Evolutionary conservation across 1,140 invertebrate genomes (phyloP).

Genomic region (Saccostrea cuccullata): DNA sequence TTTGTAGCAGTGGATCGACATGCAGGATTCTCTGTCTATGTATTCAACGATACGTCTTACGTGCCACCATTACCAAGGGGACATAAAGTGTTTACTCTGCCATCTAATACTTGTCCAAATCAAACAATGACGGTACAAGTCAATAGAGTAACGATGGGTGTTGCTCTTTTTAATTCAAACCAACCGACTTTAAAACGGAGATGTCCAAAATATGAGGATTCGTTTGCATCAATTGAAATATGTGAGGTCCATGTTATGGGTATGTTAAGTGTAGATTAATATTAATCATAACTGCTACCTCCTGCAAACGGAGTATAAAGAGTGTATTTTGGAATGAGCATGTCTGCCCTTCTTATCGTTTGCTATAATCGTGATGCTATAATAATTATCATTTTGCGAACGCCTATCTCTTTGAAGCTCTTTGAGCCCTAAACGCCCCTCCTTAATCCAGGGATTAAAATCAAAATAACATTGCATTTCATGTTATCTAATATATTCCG

Average conservation of each 20-base stretch:
- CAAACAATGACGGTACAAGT: not conserved
- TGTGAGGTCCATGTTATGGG: not conserved
- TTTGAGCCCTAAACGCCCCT: no score
- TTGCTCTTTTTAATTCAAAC: not conserved
- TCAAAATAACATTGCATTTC: no score
- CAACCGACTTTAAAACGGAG: not conserved
- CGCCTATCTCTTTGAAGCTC: no score
- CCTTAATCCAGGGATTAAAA: no score
- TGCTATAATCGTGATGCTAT: no score
- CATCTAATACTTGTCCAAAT: not conserved
- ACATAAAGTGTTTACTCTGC: not conserved
- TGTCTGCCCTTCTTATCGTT: no score
- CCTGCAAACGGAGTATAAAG: no score
- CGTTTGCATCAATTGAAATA: not conserved
- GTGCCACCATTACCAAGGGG: not conserved
- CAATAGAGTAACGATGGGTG: not conserved
- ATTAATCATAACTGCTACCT: no score
- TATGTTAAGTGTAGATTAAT: not conserved
- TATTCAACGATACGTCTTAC: not conserved
- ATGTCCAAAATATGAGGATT: not conserved
- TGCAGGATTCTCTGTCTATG: not conserved
- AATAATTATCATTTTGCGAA: no score
- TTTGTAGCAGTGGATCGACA: not conserved
- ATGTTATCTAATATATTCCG: no score
- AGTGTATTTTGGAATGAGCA: no score